Conservation (phyloP, 2,797 vertebrate genomes). For the Lophius americanus region DNA sequence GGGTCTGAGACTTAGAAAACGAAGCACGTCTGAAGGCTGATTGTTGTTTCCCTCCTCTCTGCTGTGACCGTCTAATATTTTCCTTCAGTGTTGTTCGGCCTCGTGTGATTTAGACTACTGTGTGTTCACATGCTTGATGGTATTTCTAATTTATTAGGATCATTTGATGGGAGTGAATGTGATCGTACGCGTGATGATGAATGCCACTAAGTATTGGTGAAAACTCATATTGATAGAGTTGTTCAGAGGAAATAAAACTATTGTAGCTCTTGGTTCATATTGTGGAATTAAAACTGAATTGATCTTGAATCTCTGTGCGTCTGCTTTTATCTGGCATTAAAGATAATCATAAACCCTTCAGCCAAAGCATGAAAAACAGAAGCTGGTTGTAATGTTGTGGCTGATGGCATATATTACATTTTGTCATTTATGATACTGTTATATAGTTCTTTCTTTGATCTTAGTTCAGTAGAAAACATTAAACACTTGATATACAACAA, state of each 20-base stretch:
- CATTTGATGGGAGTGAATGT: conserved; percentile 31
- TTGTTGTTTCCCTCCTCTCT: not conserved
- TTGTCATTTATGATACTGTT: too few relatives aligned
- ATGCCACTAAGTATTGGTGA: conserved; percentile 6
- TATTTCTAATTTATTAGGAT: conserved; percentile 59
- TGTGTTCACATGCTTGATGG: conserved; percentile 23
- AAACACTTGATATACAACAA: too few relatives aligned
- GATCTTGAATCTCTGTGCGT: conserved; percentile 9
- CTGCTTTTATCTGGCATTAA: too few relatives aligned
- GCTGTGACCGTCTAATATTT: conserved; percentile 10
- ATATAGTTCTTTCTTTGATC: too few relatives aligned
- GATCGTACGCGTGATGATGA: conserved; percentile 5
- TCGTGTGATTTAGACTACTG: conserved; percentile 33
- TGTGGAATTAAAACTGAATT: conserved; percentile 58
- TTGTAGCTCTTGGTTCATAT: conserved; percentile 52
- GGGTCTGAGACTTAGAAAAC: not conserved
- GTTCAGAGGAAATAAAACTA: conserved; percentile 24
- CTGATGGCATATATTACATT: too few relatives aligned
- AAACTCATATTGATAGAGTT: conserved; percentile 27
- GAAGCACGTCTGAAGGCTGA: not conserved
- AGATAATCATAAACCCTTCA: too few relatives aligned
- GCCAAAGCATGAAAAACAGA: too few relatives aligned
- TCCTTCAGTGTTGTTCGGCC: conserved; percentile 15
- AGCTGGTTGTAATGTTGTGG: too few relatives aligned
- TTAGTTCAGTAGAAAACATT: too few relatives aligned